Conservation (phyloP, 2,113 vertebrate genomes). For the Hystrix brachyura region DNA sequence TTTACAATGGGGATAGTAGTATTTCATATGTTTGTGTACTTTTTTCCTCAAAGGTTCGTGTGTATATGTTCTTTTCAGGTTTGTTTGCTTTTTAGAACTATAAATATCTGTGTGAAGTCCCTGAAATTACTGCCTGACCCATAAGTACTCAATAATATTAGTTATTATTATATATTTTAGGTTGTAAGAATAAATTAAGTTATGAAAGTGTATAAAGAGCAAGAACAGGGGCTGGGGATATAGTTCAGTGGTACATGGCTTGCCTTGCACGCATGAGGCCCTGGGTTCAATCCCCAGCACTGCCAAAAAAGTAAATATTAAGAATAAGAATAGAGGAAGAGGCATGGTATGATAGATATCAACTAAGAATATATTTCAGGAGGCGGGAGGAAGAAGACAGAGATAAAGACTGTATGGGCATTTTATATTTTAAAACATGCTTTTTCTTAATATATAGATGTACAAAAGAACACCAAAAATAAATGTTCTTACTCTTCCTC, state of each 20-base stretch:
- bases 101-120: neutral
- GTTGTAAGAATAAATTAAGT: neutral
- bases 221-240: neutral
- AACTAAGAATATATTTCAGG: neutral
- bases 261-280: neutral
- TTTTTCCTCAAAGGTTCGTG: neutral
- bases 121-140: neutral
- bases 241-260: neutral
- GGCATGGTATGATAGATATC: neutral
- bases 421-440: constrained; percentile 49
- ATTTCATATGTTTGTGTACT: neutral
- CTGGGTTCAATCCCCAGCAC: neutral
- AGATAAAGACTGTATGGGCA: neutral
- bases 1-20: constrained; percentile 1
- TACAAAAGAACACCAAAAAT: neutral
- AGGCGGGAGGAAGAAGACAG: neutral
- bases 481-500: neutral
- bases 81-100: constrained; percentile 21
- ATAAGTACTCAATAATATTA: neutral
- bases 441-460: constrained; percentile 45
- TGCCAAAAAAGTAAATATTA: neutral
- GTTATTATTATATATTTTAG: neutral
- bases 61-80: neutral
- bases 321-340: neutral
- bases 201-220: neutral